phyloP scores from a whole-genome alignment of 30 jellyfish, hydroid and myxozoan species.

The Pelagia noctiluca region DNA sequence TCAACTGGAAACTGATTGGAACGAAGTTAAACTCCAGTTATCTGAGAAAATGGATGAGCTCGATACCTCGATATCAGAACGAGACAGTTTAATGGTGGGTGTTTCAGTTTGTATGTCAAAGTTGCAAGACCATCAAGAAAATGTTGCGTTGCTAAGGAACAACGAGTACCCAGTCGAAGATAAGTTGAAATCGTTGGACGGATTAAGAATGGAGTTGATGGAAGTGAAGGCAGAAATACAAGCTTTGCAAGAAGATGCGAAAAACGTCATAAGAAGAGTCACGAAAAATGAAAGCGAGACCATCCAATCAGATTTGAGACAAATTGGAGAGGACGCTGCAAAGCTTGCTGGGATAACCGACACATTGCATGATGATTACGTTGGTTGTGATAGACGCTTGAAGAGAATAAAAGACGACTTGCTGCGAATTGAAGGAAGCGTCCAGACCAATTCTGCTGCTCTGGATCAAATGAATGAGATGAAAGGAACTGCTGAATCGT shows the following conservation, averaged over 20 bases:
- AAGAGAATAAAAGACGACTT: not conserved
- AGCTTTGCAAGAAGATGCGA: not conserved
- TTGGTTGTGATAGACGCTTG: not conserved
- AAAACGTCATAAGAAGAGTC: constrained; percentile 12
- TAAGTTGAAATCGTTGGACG: not conserved
- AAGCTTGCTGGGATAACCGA: not conserved
- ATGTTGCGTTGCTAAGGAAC: not conserved
- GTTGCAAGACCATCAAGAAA: constrained; percentile 35
- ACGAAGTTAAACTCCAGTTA: constrained; percentile 33
- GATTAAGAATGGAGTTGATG: not conserved
- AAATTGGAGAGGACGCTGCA: not conserved
- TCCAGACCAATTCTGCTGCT: no score
- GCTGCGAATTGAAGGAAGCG: no score
- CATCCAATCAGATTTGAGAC: not conserved
- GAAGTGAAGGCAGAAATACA: constrained; percentile 44
- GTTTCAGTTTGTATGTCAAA: constrained; percentile 42
- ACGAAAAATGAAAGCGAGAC: constrained; percentile 39
- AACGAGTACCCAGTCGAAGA: not conserved
- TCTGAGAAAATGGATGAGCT: constrained; percentile 36
- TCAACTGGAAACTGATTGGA: constrained; percentile 39
- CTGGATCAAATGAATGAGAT: not conserved
- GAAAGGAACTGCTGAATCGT: not conserved
- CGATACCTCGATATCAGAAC: constrained; percentile 62
- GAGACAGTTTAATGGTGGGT: constrained; percentile 41
- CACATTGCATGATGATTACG: not conserved